These are phyloP conservation scores for Accipiter cooperii DNA, from an alignment of 2,113 vertebrate species.

Conservation along the genomic window DNA sequence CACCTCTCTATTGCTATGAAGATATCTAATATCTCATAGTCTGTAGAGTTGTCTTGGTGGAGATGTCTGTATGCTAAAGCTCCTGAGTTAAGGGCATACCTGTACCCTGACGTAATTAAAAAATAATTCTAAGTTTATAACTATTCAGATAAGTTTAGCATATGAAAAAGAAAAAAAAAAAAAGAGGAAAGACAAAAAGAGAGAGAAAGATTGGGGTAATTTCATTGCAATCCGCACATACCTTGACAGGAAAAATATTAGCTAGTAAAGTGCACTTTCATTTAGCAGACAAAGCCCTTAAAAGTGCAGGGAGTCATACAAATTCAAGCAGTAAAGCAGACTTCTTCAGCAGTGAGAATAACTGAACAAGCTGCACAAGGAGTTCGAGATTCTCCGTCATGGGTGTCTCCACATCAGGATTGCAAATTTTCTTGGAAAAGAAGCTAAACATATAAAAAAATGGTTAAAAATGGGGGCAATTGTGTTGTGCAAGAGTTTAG, in stretches of 20 bases:
- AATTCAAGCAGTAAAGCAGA: neutral
- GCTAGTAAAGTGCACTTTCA: neutral
- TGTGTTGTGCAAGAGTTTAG: neutral
- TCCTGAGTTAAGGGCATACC: neutral
- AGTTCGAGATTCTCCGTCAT: neutral
- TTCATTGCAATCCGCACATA: neutral
- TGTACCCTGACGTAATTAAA: neutral
- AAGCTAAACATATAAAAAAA: neutral
- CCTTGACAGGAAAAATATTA: neutral
- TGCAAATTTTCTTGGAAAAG: neutral
- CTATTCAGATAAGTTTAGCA: neutral
- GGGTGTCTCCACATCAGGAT: neutral
- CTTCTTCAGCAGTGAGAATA: neutral
- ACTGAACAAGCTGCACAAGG: no score
- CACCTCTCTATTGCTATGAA: neutral
- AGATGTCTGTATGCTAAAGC: neutral
- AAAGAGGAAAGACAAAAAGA: accelerated
- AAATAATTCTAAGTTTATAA: neutral
- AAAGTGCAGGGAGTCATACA: neutral
- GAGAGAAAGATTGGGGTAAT: neutral
- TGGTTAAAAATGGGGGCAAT: accelerated
- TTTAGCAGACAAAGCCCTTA: neutral
- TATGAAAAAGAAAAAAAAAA: neutral
- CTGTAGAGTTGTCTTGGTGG: neutral
- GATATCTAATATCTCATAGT: neutral